Evolutionary conservation across 2,113 vertebrate genomes (phyloP).

Genomic region (Sciurus niger): DNA sequence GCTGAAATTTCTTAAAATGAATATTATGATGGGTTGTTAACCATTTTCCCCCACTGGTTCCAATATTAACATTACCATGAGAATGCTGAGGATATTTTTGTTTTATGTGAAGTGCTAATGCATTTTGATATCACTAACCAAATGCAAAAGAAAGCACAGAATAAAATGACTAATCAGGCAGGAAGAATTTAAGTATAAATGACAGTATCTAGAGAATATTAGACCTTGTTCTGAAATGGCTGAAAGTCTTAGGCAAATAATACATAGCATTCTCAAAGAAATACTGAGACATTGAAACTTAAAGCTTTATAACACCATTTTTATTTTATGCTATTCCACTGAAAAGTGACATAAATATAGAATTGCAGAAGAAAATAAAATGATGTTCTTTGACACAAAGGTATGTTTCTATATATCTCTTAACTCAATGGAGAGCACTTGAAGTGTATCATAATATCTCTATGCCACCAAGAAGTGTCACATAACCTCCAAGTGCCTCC

Average conservation of each 20-base stretch:
- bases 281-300: not conserved
- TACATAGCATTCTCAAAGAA: constrained; percentile 39
- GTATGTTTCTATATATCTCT: not conserved
- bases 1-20: constrained; percentile 72
- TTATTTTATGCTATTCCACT: constrained; percentile 46
- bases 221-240: not conserved
- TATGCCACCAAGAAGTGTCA: not conserved
- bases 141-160: constrained; percentile 42
- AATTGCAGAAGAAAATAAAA: constrained; percentile 53
- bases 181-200: constrained; percentile 39
- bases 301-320: not conserved
- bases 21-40: constrained; percentile 55
- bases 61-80: constrained; percentile 16
- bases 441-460: not conserved
- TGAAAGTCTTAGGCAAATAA: constrained; percentile 23
- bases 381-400: constrained; percentile 36
- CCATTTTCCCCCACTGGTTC: constrained; percentile 21
- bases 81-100: constrained; percentile 60
- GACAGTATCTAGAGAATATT: not conserved
- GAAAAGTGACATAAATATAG: constrained; percentile 50
- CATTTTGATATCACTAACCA: constrained; percentile 60
- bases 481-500: not conserved
- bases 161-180: constrained; percentile 57
- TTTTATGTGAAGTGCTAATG: constrained; percentile 67
- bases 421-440: not conserved